Conservation (phyloP, 2,113 vertebrate species). For the Calidris pugnax region DNA sequence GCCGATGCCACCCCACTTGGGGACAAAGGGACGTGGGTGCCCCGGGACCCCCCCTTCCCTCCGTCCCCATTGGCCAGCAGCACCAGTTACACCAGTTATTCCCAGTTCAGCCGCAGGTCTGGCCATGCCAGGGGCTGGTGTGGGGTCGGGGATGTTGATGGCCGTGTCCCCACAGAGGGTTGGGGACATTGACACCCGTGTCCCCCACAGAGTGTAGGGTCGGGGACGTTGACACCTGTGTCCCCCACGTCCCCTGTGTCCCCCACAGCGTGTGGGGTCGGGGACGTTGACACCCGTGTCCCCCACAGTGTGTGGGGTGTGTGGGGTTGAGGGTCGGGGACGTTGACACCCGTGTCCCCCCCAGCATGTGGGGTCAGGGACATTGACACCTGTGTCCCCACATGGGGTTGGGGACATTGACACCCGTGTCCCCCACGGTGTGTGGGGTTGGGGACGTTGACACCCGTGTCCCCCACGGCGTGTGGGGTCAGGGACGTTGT, state of each 20-base stretch:
- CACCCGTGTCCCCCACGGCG: too few species aligned
- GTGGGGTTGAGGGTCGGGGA: neutral
- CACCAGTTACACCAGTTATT: neutral
- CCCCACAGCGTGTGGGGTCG: neutral
- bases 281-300: neutral
- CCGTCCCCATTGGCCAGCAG: rapidly evolving
- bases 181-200: neutral
- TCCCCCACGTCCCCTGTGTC: neutral
- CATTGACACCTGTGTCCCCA: neutral
- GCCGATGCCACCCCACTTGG: rapidly evolving
- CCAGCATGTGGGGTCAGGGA: neutral
- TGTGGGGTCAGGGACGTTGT: too few species aligned
- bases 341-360: neutral
- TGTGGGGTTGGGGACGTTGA: neutral
- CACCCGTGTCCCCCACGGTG: neutral
- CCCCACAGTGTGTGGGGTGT: slow-evolving; percentile 85
- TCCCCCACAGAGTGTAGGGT: neutral
- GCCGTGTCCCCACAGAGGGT: neutral
- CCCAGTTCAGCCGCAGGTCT: rapidly evolving
- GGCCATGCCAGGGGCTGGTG: rapidly evolving
- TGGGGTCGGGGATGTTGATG: neutral
- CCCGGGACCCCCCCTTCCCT: neutral
- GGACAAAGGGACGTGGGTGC: neutral
- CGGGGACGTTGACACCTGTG: neutral
- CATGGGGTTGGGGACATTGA: too few species aligned